These are phyloP conservation scores for Ceratina japonica DNA, from an alignment of 1,140 invertebrate genomes.

Conservation along the genomic window DNA sequence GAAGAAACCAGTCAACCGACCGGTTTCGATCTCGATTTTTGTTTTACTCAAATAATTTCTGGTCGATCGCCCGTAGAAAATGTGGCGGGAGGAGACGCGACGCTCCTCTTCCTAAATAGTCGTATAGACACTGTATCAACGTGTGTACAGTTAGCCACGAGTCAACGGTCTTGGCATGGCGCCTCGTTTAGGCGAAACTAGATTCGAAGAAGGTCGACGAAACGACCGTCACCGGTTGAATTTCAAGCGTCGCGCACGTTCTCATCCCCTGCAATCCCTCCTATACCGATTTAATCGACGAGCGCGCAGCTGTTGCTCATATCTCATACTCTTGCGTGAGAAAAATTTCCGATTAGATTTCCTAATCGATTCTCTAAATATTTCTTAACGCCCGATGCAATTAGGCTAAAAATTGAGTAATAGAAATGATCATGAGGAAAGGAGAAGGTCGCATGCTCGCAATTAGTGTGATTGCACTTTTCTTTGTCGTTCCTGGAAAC, in stretches of 20 bases:
- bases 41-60: conserved; percentile 3
- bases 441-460: background rate
- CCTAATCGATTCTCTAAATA: too few relatives aligned
- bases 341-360: too few relatives aligned
- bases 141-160: conserved; percentile 63
- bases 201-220: conserved; percentile 64
- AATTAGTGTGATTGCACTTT: conserved; percentile 32
- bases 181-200: conserved; percentile 66
- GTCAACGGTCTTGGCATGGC: conserved; percentile 67
- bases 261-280: background rate
- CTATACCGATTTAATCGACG: background rate
- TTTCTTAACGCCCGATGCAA: background rate
- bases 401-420: background rate
- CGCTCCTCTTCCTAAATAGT: conserved; percentile 48
- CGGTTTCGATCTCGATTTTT: conserved; percentile 37
- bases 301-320: background rate
- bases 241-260: conserved; percentile 54
- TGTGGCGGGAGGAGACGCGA: background rate
- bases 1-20: conserved; percentile 52
- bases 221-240: conserved; percentile 46
- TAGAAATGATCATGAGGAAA: background rate
- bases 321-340: too few relatives aligned
- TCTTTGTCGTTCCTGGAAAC: conserved; percentile 12
- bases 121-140: conserved; percentile 24
- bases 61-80: background rate